phyloP scores from a whole-genome alignment of 2,797 vertebrate species.

The Hoplostethus atlanticus region DNA sequence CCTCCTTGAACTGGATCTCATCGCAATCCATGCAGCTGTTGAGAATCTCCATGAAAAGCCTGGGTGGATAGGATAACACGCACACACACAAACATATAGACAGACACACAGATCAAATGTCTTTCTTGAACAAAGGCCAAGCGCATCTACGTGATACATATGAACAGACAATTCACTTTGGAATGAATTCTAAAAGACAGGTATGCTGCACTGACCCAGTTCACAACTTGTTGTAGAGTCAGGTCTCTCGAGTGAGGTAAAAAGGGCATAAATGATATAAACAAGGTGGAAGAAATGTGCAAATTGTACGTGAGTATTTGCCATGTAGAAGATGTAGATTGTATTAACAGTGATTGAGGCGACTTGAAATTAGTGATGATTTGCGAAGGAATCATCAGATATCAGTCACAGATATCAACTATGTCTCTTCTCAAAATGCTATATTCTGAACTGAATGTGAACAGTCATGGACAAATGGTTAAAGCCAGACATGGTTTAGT shows the following conservation, averaged over 20 bases:
- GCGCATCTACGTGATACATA: not conserved
- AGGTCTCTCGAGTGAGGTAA: too few species aligned
- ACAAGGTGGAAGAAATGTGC: too few species aligned
- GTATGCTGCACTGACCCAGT: too few species aligned
- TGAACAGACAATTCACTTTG: not conserved
- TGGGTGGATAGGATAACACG: conserved; percentile 62
- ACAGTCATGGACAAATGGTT: too few species aligned
- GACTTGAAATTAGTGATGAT: not conserved
- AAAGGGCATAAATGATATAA: not conserved
- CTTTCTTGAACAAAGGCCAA: not conserved
- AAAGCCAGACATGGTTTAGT: not conserved
- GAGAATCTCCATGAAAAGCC: conserved; percentile 98
- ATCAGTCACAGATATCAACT: too few species aligned
- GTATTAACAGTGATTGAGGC: not conserved
- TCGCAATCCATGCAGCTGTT: conserved; percentile 97
- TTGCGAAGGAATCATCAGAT: too few species aligned
- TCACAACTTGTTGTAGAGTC: too few species aligned
- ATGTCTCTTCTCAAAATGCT: not conserved
- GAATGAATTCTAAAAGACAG: not conserved
- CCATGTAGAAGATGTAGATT: too few species aligned
- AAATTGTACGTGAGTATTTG: too few species aligned
- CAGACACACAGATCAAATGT: not conserved
- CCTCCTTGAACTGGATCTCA: conserved; percentile 98
- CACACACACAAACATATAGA: not conserved
- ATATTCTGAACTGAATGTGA: not conserved